Evolutionary conservation across 2,888 invertebrate species (phyloP).

Genomic region (Pseudococcus viburni): DNA sequence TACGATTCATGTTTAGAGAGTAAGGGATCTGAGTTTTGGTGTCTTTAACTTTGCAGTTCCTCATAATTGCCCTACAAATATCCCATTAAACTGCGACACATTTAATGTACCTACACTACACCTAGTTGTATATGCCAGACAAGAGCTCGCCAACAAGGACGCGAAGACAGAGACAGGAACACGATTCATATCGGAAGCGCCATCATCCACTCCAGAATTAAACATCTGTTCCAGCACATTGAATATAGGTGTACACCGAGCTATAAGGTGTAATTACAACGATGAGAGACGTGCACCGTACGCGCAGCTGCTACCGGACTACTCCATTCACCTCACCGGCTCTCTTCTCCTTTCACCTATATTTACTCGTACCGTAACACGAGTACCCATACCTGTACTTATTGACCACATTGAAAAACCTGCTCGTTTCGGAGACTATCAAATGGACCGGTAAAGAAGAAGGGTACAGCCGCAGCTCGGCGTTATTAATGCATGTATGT

Average conservation of each 20-base stretch:
- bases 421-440: neutral
- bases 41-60: neutral
- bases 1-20: too few species aligned
- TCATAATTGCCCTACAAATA: neutral
- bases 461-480: too few species aligned
- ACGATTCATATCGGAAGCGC: neutral
- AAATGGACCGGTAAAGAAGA: neutral
- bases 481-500: neutral
- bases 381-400: neutral
- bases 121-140: neutral
- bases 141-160: slow-evolving; percentile 4
- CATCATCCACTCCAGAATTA: slow-evolving; percentile 7
- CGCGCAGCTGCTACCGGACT: slow-evolving; percentile 31
- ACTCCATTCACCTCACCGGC: slow-evolving; percentile 10
- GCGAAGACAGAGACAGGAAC: neutral
- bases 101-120: neutral
- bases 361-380: neutral
- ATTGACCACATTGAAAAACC: slow-evolving; percentile 25
- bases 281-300: neutral
- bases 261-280: slow-evolving; percentile 7
- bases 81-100: neutral
- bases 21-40: too few species aligned
- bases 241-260: neutral
- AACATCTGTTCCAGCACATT: slow-evolving; percentile 44
- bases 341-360: slow-evolving; percentile 16